Evolutionary conservation across 2,113 vertebrate species (phyloP), one percentile per base, ranked within the genome.

Genomic region (Tapirus terrestris): DNA sequence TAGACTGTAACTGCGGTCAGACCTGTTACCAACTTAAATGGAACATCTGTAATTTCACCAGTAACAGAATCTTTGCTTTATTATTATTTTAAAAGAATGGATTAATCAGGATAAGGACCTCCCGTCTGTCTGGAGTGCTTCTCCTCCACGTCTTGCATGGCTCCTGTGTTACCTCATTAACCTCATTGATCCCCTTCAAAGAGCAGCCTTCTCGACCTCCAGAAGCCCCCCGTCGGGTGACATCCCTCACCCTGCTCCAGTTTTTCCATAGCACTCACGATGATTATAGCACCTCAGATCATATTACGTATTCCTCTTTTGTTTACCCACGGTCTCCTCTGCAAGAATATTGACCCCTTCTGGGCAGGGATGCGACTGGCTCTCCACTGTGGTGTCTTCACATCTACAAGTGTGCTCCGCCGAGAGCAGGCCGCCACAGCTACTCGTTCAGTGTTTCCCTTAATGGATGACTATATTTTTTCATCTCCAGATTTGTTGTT

Each of bases 221-320:
- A 5, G 11, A 3, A 2, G 6, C 14, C n/a, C 63, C 12, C 51
- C 1, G 12, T 1, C 0, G 18, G 48, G 20, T 0, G 1, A 23
- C 23, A 3, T 11, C 12, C 12, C 13, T 36, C 31, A 4, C 17
- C 27, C 17, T 16, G 14, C 70, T 1, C 14, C 14, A 43, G n/a
- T 17, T 29, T 56, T 39, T 4, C n/a, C 3, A 0, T 14, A 1
- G 39, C 8, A 6, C 75, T 7, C 2, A 0, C 0, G 0, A 20
- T 12, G 45, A 6, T 0, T 33, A 8, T 4, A 31, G 83, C 25
- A 23, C n/a, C 39, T 16, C 6, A 0, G 10, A 7, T 80, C 25
- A 0, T 6, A 1, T 27, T 0, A 1, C 43, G 2, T 11, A 16
- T 8, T 45, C 12, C 11, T 48, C 4, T 89, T 10, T 21, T 27